Percentiles rank a stretch among this genome's conserved stretches.
These are phyloP conservation scores for Epinotia nisella DNA, from an alignment of 2,888 invertebrate species.

Conservation along the genomic window DNA sequence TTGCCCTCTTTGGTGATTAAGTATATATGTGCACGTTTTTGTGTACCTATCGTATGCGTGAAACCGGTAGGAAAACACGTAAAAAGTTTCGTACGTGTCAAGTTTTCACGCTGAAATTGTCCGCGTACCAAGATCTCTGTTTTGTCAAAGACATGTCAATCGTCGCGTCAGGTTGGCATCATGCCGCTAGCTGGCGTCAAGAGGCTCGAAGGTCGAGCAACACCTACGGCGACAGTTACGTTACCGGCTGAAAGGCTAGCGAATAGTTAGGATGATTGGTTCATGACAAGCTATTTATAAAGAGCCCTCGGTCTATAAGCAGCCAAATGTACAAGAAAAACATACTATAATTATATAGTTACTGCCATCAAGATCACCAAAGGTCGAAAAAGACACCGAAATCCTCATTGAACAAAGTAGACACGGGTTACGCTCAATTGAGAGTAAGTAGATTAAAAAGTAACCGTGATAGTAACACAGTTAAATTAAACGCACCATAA, in stretches of 20 bases:
- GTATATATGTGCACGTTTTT: background rate
- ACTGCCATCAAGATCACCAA: background rate
- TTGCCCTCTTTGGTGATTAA: background rate
- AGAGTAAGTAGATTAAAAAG: conserved; percentile 8
- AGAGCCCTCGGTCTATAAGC: background rate
- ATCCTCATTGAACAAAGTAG: conserved; percentile 1
- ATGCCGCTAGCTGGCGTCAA: conserved; percentile 45
- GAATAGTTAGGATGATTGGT: conserved; percentile 30
- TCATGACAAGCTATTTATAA: conserved; percentile 26
- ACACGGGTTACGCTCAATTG: conserved; percentile 9
- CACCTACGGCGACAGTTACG: conserved; percentile 46
- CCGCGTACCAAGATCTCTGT: conserved; percentile 43
- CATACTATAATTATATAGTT: background rate
- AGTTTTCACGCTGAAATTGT: background rate
- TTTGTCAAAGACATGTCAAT: conserved; percentile 48
- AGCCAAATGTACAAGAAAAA: background rate
- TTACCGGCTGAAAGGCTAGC: conserved; percentile 42
- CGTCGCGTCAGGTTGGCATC: conserved; percentile 48
- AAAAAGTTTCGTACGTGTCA: background rate
- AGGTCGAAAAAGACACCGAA: background rate
- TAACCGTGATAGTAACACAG: conserved; percentile 17
- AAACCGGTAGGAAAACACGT: background rate
- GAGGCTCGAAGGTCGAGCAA: conserved; percentile 27
- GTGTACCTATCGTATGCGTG: background rate
- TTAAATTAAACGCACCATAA: conserved; percentile 46